Evolutionary conservation across 2,888 invertebrate genomes (phyloP).

Genomic region (Drosophila prostipennis): DNA sequence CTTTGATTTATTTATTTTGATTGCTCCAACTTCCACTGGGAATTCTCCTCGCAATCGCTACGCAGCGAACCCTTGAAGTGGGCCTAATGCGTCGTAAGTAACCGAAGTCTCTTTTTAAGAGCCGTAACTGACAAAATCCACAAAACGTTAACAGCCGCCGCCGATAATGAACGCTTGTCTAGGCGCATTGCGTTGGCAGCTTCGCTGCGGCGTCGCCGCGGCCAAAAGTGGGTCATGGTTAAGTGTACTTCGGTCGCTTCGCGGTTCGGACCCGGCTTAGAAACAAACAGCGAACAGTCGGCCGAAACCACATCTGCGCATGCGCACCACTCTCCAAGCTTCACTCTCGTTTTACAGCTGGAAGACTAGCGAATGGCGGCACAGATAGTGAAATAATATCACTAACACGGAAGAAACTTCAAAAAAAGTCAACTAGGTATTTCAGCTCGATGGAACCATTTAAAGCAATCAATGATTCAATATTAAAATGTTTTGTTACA

Average conservation of each 20-base stretch:
- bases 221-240: slow-evolving; percentile 72
- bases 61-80: slow-evolving; percentile 24
- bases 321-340: slow-evolving; percentile 43
- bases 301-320: slow-evolving; percentile 41
- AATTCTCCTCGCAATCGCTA: slow-evolving; percentile 6
- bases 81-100: slow-evolving; percentile 23
- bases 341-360: not conserved
- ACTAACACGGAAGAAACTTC: not conserved
- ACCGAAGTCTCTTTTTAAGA: slow-evolving; percentile 24
- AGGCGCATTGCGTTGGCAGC: slow-evolving; percentile 35
- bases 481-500: no score
- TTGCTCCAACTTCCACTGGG: slow-evolving; percentile 3
- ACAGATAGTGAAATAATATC: not conserved
- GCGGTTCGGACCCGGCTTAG: slow-evolving; percentile 40
- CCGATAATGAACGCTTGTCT: slow-evolving; percentile 44
- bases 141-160: slow-evolving; percentile 19
- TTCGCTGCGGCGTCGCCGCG: slow-evolving; percentile 27
- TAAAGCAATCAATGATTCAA: no score
- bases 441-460: no score
- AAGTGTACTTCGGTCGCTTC: slow-evolving; percentile 65
- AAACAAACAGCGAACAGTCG: slow-evolving; percentile 2
- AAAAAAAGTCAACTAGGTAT: no score
- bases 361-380: slow-evolving; percentile 15
- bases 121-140: slow-evolving; percentile 27
- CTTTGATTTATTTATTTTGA: slow-evolving; percentile 37